Evolutionary conservation across 1,140 invertebrate species (phyloP), one percentile per base, ranked within the genome.

Genomic region (Calycopis cecrops): DNA sequence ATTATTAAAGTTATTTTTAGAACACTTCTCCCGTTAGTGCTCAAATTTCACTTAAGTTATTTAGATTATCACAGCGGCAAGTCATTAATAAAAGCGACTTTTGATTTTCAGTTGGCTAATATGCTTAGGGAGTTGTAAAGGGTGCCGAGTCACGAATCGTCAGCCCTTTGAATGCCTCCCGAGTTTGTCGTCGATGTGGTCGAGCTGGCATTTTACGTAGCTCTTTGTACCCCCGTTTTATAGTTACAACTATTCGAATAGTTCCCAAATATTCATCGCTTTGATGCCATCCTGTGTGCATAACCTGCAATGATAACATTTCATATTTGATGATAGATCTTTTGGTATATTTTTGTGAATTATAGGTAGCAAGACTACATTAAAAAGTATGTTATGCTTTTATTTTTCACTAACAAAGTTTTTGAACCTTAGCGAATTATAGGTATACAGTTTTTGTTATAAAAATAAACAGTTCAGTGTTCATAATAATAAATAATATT

Each of bases 1-100:
- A n/a, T n/a, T n/a, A n/a, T n/a, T n/a, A n/a, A 28, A 28, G 21
- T 55, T 63, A 65, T 71, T 68, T 52, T 57, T 64, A 69, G 60
- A 66, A 78, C 73, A 72, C 74, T 76, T 53, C 67, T 58, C 59
- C 64, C 69, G 68, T 77, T 73, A 73, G 69, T 69, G 73, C 60
- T 63, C 68, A 76, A 79, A 67, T 82, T 81, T 73, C 64, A 60
- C 67, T 64, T 65, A 58, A 80, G 75, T 28, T 28, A 84, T 84
- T 87, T 84, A 76, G 79, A 79, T 77, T 81, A 81, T 87, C 84
- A 87, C 80, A 73, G 56, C 69, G 73, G 49, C 54, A 62, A 73
- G 76, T 83, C 84, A 87, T 87, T 87, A 87, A 85, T 85, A 85
- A 82, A 76, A 77, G 73, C 76, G 73, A 83, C 71, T 85, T 85